Base-by-base conservation (phyloP, 2,113 vertebrate genomes). In the Sitta europaea region DNA sequence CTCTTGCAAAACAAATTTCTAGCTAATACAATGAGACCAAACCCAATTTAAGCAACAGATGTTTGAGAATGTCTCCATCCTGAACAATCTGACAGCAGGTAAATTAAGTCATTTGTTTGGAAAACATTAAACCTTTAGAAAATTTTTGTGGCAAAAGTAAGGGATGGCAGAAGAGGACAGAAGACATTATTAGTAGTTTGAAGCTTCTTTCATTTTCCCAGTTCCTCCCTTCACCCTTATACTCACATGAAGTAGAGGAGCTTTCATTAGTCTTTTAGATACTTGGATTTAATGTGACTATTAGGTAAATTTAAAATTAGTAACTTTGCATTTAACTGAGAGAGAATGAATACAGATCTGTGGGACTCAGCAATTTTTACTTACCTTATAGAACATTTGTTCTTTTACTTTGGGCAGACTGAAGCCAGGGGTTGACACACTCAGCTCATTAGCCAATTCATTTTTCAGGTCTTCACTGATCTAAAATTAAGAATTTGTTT, bases 381-480 rank as follows among this genome's bases (percentile, higher is more conserved):
- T 98, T 97, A 99, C 99, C 98, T 99, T 99, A 97, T 99, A 99
- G 96, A 98, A 98, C 71, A 98, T 98, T 40, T 98, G 97, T 2
- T 97, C 92, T 65, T 96, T 98, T 28, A 98, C 77, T 28, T 96
- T 98, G 91, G 21, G 0, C 45, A 70, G 84, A 93, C 2, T 98
- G 87, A 98, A 18, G 45, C 68, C 76, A 67, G 97, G 98, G 63
- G 98, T 99, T 95, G 99, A 99, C 28, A 40, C 66, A 40, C 66
- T 31, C 33, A 99, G 98, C n/a, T 99, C 97, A 2, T 97, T 75
- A 93, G 40, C 36, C 79, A 98, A 97, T 10, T 36, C 42, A 23
- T 27, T 84, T 97, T 98, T 99, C 62, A 99, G 96, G 17, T 98
- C 96, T 21, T 91, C 88, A 58, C 83, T 97, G 91, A 99, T 96